These are phyloP conservation scores for Neuroscelio doddi DNA, from an alignment of 2,888 invertebrate species.

Conservation along the genomic window DNA sequence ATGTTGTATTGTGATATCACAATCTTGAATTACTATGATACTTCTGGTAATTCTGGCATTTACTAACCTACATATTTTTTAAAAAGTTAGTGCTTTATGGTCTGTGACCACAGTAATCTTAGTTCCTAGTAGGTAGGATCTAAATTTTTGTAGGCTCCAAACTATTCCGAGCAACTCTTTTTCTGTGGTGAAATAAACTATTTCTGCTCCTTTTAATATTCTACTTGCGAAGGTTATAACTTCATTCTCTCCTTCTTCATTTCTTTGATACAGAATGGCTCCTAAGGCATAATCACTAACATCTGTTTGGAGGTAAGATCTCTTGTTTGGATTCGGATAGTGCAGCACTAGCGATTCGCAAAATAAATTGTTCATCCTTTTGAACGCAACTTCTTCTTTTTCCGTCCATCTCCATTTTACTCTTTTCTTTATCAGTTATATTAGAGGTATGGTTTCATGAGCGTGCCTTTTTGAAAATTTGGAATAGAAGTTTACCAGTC, in stretches of 20 bases:
- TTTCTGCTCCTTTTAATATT: conserved; percentile 31
- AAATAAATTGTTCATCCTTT: conserved; percentile 29
- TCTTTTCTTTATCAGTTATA: conserved; percentile 27
- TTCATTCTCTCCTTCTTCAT: conserved; percentile 4
- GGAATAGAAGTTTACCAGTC: conserved; percentile 19
- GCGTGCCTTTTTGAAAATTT: conserved; percentile 14
- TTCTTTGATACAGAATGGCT: conserved; percentile 11
- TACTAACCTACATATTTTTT: conserved; percentile 50
- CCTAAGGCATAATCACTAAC: conserved; percentile 37
- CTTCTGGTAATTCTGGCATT: conserved; percentile 53
- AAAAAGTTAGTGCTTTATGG: conserved; percentile 54
- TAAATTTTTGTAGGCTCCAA: conserved; percentile 28
- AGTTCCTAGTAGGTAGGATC: conserved; percentile 33
- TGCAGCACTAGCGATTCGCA: background rate
- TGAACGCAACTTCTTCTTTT: conserved; percentile 23
- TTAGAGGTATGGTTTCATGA: conserved; percentile 16
- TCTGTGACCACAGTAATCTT: conserved; percentile 52
- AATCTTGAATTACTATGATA: conserved; percentile 52
- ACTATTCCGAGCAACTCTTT: conserved; percentile 27
- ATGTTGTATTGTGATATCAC: conserved; percentile 49
- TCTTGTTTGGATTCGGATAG: conserved; percentile 9
- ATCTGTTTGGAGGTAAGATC: conserved; percentile 36
- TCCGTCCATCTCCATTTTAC: conserved; percentile 25
- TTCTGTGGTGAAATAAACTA: conserved; percentile 25
- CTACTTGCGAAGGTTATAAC: conserved; percentile 49